These are phyloP conservation scores for Gastrophryne carolinensis DNA, from an alignment of 2,797 vertebrate species.

Conservation along the genomic window DNA sequence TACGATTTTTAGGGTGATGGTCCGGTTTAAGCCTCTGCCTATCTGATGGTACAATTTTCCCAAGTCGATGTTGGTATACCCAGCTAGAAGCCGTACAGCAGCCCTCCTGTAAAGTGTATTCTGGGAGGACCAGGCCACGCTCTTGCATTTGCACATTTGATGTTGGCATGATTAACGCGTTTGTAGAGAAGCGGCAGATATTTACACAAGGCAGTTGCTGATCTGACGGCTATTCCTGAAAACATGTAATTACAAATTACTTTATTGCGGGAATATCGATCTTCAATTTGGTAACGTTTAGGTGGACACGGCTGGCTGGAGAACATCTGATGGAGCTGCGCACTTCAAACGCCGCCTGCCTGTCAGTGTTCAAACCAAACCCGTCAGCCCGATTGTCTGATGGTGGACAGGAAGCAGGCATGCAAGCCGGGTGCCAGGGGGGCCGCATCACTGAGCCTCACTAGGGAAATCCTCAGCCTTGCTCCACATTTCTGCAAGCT, in stretches of 20 bases:
- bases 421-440: no score
- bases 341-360: not conserved
- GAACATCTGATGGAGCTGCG: not conserved
- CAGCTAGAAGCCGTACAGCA: no score
- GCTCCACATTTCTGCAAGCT: no score
- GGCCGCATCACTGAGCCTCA: no score
- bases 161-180: not conserved
- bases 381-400: not conserved
- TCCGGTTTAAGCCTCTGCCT: no score
- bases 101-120: no score
- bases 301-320: not conserved
- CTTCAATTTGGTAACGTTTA: not conserved
- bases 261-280: constrained; percentile 31
- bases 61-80: no score
- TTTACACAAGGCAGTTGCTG: not conserved
- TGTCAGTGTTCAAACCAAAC: not conserved
- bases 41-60: no score
- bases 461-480: no score
- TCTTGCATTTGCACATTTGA: constrained; percentile 17
- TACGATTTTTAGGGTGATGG: no score
- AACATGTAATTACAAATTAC: constrained; percentile 24
- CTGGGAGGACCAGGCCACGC: not conserved
- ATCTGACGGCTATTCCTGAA: not conserved
- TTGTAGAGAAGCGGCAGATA: constrained; percentile 1
- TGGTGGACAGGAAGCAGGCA: not conserved